Evolutionary conservation across 2,113 vertebrate genomes (phyloP), one percentile per base, ranked within the genome.

Genomic region (Pitta sordida): DNA sequence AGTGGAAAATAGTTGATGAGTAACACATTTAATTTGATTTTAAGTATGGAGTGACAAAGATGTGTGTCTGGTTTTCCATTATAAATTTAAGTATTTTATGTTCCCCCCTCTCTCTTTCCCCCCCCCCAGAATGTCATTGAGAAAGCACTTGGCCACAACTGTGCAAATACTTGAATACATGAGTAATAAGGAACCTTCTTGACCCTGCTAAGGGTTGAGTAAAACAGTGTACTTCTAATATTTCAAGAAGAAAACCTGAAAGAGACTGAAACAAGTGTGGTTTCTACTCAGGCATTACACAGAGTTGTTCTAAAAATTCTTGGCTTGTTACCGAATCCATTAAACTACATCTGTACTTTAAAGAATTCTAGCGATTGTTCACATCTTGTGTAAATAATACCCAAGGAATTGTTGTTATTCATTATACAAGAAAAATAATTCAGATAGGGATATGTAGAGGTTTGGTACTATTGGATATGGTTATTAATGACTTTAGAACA

Each of bases 1-100:
- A 92, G 9, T 68, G 64, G 55, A 88, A 94, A 93, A 78, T 1
- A 84, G 69, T 53, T 77, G 78, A 83, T 74, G 64, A 83, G n/a
- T 63, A 81, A 78, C 29, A 64, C 0, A 0, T 49, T 82, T 68
- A 56, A 80, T 71, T 91, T 90, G 52, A 71, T 86, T 74, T 69
- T 37, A 93, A 52, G 56, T 32, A 71, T 21, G 21, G 77, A 62
- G 26, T 53, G n/a, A 71, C 30, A 67, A 59, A 84, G 41, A 46
- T 41, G 10, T 59, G 23, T 52, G 69, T 78, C 79, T 93, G n/a
- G 15, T 75, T 78, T 86, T 60, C 49, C 62, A 84, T 46, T 64
- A 71, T 49, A 93, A 86, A 71, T 71, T 44, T 59, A 80, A 44
- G 30, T 23, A 22, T 53, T 52, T 37, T 59, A 55, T 56, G 18